phyloP scores from a whole-genome alignment of 2,113 vertebrate genomes.

The Malurus melanocephalus region DNA sequence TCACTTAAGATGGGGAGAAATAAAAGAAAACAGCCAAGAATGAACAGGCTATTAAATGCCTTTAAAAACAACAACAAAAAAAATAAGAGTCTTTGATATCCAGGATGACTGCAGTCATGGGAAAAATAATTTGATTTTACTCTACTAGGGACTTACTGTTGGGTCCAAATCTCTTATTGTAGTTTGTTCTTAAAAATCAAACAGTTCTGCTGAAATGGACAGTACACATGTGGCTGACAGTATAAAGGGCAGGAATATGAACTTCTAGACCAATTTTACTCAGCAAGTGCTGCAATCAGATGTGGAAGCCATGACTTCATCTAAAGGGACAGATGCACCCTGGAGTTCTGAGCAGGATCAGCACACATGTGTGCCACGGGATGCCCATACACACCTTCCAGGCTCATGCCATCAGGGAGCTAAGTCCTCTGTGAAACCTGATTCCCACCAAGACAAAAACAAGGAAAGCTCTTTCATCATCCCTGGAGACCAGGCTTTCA shows the following conservation, averaged over 20 bases:
- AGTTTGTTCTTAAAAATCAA: neutral
- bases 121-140: neutral
- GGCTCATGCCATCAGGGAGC: neutral
- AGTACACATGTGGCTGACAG: neutral
- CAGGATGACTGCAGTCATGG: neutral
- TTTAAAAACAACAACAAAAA: neutral
- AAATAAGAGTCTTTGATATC: neutral
- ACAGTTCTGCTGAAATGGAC: neutral
- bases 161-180: neutral
- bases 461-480: neutral
- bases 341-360: neutral
- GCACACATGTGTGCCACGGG: accelerated
- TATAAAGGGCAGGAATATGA: neutral
- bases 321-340: neutral
- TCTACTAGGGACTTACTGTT: neutral
- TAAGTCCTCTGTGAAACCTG: neutral
- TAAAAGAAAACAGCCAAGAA: neutral
- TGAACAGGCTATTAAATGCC: neutral
- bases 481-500: neutral
- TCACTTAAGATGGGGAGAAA: neutral
- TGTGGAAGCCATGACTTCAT: neutral
- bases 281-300: neutral
- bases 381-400: accelerated
- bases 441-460: neutral
- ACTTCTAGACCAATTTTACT: neutral